These are phyloP conservation scores for Mus minutoides DNA, from an alignment of 2,797 vertebrate species.

Conservation along the genomic window DNA sequence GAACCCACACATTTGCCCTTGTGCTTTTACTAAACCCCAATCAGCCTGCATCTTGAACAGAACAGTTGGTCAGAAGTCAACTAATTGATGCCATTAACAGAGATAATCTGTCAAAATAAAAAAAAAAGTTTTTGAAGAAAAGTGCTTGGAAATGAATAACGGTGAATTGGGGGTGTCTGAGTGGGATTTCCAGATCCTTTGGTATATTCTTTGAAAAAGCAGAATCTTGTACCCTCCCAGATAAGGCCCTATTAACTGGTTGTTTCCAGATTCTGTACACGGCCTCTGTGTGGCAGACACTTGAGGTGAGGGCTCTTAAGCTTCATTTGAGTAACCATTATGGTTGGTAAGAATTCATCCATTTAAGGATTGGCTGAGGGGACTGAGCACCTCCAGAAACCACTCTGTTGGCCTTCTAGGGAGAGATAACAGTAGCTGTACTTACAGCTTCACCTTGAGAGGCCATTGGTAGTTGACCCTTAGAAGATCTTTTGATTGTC, in stretches of 20 bases:
- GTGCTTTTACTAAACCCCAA: constrained; percentile 70
- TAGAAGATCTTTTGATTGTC: background rate
- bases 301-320: background rate
- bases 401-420: background rate
- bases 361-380: background rate
- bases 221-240: background rate
- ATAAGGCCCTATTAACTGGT: background rate
- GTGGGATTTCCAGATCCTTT: background rate
- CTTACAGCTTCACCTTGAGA: background rate
- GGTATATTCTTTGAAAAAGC: background rate
- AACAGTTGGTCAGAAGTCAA: constrained; percentile 66
- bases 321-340: background rate
- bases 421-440: background rate
- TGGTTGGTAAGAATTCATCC: background rate
- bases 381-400: background rate
- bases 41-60: constrained; percentile 60
- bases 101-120: constrained; percentile 78
- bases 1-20: constrained; percentile 50
- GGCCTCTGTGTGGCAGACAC: background rate
- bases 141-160: constrained; percentile 58
- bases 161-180: background rate
- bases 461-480: background rate
- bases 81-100: constrained; percentile 71
- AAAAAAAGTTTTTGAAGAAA: constrained; percentile 74
- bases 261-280: constrained; percentile 2